A percentile compares a stretch with the other conserved stretches of the same genome.
Conservation (phyloP, 1,140 invertebrate genomes). For the Nylanderia fulva region DNA sequence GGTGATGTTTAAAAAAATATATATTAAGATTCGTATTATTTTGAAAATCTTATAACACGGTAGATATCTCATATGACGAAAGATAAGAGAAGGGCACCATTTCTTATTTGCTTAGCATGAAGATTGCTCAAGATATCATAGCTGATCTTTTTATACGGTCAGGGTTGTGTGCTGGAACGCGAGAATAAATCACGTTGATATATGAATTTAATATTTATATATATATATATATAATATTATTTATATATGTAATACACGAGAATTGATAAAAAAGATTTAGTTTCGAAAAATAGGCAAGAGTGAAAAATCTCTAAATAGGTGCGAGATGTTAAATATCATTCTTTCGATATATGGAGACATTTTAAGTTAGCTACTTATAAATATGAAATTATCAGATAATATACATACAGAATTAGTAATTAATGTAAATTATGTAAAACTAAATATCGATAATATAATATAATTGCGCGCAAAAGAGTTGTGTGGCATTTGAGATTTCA, state of each 20-base stretch:
- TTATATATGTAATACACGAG: background rate
- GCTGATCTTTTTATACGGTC: constrained; percentile 52
- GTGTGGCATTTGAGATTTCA: background rate
- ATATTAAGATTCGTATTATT: constrained; percentile 4
- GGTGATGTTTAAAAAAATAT: too few relatives aligned
- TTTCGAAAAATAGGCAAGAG: background rate
- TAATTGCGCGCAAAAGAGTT: background rate
- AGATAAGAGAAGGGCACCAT: constrained; percentile 66
- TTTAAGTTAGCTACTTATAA: background rate
- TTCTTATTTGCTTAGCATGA: constrained; percentile 64
- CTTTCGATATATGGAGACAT: background rate
- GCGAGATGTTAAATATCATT: background rate
- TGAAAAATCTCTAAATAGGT: background rate
- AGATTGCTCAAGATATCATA: constrained; percentile 28
- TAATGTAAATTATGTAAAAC: background rate
- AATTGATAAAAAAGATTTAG: background rate
- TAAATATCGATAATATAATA: background rate
- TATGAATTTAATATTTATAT: constrained; percentile 16
- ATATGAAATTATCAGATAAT: background rate
- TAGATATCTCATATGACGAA: constrained; percentile 55
- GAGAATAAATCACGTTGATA: constrained; percentile 46
- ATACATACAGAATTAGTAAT: background rate
- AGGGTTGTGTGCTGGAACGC: constrained; percentile 45
- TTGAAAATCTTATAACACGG: constrained; percentile 43
- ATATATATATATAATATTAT: constrained; percentile 2